These are phyloP conservation scores for Lasioglossum zephyrum DNA, from an alignment of 2,888 invertebrate genomes.

Conservation along the genomic window DNA sequence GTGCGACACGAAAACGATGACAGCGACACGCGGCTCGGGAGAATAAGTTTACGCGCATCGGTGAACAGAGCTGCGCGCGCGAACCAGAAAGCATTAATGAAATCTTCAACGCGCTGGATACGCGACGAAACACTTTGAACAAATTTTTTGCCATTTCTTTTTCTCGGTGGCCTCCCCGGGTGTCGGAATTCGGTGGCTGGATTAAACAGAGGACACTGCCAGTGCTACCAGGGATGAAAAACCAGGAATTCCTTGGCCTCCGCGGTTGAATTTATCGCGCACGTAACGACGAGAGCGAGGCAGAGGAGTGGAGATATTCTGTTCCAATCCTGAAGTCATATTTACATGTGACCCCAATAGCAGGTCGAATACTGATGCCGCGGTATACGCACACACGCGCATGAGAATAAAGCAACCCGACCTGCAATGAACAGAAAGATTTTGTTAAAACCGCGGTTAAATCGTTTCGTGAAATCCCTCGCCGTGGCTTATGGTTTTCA, in stretches of 20 bases:
- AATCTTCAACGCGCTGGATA: neutral
- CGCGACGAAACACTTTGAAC: neutral
- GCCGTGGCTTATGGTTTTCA: neutral
- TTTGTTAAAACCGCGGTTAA: slow-evolving; percentile 23
- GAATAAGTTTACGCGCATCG: neutral
- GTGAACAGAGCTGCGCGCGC: neutral
- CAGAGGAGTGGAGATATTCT: slow-evolving; percentile 32
- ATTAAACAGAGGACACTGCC: slow-evolving; percentile 19
- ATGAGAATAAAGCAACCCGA: slow-evolving; percentile 24
- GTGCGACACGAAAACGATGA: neutral
- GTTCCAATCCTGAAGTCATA: slow-evolving; percentile 50
- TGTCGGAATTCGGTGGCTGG: neutral
- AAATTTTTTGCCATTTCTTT: neutral
- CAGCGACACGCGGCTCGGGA: neutral
- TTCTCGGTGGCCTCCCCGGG: neutral
- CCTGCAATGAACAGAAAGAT: slow-evolving; percentile 17
- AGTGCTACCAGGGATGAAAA: neutral
- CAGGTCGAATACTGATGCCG: slow-evolving; percentile 41
- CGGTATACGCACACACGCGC: neutral
- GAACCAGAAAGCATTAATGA: slow-evolving; percentile 1
- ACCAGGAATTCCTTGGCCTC: neutral
- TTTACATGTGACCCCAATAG: slow-evolving; percentile 52
- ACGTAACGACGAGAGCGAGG: slow-evolving; percentile 19
- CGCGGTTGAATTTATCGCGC: slow-evolving; percentile 32
- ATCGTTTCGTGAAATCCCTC: slow-evolving; percentile 1